Evolutionary conservation across 2,888 invertebrate genomes (phyloP), one percentile per base, ranked within the genome.

Genomic region (Gisinianus flammeolus): DNA sequence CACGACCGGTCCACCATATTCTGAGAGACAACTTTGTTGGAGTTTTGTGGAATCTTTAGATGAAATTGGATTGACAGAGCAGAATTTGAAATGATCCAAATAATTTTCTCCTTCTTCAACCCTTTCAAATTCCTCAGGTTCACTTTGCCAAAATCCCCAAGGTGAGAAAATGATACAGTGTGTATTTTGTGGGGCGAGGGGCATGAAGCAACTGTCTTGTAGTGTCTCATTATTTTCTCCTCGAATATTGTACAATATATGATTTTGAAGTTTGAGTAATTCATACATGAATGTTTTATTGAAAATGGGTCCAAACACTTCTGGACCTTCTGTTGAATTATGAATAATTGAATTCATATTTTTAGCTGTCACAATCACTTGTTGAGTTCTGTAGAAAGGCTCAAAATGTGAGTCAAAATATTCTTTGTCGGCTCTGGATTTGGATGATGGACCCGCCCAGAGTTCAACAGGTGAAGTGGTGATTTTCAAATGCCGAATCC

Each of bases 381-480:
- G 96, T 87, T 97, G 96, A n/a, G 94, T 94, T 82, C 97, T 90
- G 87, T 95, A 97, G 88, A 97, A 97, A 0, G 97, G 97, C 85
- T 94, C 93, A 88, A 99, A 99, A 85, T 96, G 93, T 0, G 92
- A 90, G 87, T 99, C 98, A 87, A 95, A 99, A 88, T 92, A 97
- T 79, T 94, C 91, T 79, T 94, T 91, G 87, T 99, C 98, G 19
- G 92, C 85, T 0, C 98, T 91, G 0, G 97, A 94, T 68, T 93
- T 90, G 0, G 97, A 97, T 76, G 89, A 89, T 0, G 97, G 94
- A 0, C 98, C 91, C 0, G 98, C 97, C 99, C 99, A 99, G 77
- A 99, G 89, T 87, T 98, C 93, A 0, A 98, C 97, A 0, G 98
- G 98, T 89, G 98, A 93, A 0, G 97, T 97, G 0, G 95, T 96